These are phyloP conservation scores for Mycteria americana DNA, from an alignment of 2,797 vertebrate genomes.

Conservation along the genomic window DNA sequence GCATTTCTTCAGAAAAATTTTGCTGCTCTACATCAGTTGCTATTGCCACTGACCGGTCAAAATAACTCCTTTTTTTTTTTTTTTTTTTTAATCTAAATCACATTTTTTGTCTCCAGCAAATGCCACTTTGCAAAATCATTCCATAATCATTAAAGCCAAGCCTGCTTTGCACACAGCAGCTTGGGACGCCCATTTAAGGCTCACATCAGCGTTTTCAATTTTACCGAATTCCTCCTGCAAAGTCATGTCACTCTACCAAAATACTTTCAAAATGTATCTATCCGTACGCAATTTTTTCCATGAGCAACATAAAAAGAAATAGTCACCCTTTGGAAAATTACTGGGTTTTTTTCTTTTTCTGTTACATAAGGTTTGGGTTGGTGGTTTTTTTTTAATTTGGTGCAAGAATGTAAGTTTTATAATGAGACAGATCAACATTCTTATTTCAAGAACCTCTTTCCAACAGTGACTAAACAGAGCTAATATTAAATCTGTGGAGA, in stretches of 20 bases:
- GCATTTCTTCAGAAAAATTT: neutral
- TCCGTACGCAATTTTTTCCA: neutral
- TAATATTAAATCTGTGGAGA: neutral
- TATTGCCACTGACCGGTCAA: neutral
- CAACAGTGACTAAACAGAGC: neutral
- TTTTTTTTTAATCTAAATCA: neutral
- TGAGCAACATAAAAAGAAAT: neutral
- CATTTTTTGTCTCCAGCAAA: neutral
- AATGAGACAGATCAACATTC: neutral
- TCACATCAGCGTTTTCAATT: neutral
- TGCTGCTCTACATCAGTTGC: neutral
- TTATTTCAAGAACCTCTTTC: neutral
- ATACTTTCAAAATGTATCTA: neutral
- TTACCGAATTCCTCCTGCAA: neutral
- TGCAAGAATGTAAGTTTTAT: neutral
- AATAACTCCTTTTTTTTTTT: neutral
- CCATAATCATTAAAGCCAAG: neutral
- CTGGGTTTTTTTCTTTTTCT: neutral
- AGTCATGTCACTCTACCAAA: neutral
- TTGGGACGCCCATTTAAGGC: neutral
- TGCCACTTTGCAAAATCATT: neutral
- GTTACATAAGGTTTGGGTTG: neutral
- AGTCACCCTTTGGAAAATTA: neutral
- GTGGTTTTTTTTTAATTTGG: neutral
- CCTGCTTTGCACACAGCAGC: neutral